Conservation (phyloP, 2,888 invertebrate species). For the Nowickia ferox region DNA sequence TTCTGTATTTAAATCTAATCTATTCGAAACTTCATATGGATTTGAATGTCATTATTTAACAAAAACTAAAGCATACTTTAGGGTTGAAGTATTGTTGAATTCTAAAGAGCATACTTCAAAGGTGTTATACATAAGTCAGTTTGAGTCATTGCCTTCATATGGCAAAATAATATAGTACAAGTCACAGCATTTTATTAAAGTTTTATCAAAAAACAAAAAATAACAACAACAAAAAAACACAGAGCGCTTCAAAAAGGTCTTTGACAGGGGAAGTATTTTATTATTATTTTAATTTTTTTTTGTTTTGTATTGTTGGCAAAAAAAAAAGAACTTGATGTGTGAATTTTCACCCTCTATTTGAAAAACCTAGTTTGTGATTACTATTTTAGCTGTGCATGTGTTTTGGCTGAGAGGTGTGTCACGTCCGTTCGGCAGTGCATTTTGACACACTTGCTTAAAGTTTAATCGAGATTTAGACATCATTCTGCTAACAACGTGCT, state of each 20-base stretch:
- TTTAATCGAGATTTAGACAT: slow-evolving; percentile 62
- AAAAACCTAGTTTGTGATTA: slow-evolving; percentile 43
- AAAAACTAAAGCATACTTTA: slow-evolving; percentile 35
- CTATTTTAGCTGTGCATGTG: slow-evolving; percentile 35
- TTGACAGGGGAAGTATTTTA: slow-evolving; percentile 28
- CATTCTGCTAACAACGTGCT: slow-evolving; percentile 32
- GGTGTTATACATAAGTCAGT: slow-evolving; percentile 69
- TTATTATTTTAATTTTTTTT: too few species aligned
- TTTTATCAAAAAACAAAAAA: slow-evolving; percentile 38
- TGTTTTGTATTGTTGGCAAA: slow-evolving; percentile 27
- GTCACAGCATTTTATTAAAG: slow-evolving; percentile 33
- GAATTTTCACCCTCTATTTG: slow-evolving; percentile 55
- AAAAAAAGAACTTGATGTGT: slow-evolving; percentile 10
- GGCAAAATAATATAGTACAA: slow-evolving; percentile 39
- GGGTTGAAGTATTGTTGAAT: neutral
- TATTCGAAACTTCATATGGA: neutral
- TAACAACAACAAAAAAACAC: too few species aligned
- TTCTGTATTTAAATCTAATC: slow-evolving; percentile 41
- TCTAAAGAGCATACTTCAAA: slow-evolving; percentile 43
- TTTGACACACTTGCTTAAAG: slow-evolving; percentile 61
- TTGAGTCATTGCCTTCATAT: slow-evolving; percentile 64
- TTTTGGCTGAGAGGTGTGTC: slow-evolving; percentile 48
- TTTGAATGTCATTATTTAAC: slow-evolving; percentile 14
- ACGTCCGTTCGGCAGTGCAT: slow-evolving; percentile 49
- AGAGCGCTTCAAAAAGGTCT: slow-evolving; percentile 19